phyloP scores from a whole-genome alignment of 2,797 vertebrate species.

The Argya squamiceps region DNA sequence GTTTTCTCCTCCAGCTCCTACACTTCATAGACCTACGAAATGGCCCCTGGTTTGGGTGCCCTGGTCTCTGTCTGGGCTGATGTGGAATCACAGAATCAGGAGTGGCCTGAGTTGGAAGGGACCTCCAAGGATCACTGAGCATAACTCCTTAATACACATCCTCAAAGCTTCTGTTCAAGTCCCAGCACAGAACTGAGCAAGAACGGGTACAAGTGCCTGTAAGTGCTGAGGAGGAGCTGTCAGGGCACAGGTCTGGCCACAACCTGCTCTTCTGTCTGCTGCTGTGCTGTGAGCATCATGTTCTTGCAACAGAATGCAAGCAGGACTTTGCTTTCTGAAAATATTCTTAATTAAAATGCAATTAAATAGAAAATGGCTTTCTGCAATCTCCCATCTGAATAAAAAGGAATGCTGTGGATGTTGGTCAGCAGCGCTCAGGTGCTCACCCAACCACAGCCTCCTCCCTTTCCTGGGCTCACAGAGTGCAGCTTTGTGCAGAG shows the following conservation, averaged over 20 bases:
- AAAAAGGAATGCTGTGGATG: neutral
- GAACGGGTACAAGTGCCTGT: neutral
- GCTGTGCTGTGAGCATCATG: neutral
- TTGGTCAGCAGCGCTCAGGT: neutral
- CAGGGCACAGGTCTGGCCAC: neutral
- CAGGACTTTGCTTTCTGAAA: neutral
- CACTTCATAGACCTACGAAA: neutral
- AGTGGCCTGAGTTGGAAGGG: neutral
- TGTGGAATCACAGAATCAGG: neutral
- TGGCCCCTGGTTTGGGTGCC: neutral
- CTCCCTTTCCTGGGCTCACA: neutral
- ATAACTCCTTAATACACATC: neutral
- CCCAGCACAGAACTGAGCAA: neutral
- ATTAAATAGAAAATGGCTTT: slow-evolving; percentile 4
- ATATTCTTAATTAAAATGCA: neutral
- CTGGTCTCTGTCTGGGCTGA: neutral
- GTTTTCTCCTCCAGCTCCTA: neutral
- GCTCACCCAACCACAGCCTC: neutral
- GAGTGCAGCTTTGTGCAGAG: accelerated
- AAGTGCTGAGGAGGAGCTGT: neutral
- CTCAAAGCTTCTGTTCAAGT: neutral
- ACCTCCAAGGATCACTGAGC: neutral
- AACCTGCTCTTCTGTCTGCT: neutral
- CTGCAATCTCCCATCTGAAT: neutral
- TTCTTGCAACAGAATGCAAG: neutral